Base-by-base conservation (phyloP, 2,888 invertebrate species). In the Leptopilina drosophilae region DNA sequence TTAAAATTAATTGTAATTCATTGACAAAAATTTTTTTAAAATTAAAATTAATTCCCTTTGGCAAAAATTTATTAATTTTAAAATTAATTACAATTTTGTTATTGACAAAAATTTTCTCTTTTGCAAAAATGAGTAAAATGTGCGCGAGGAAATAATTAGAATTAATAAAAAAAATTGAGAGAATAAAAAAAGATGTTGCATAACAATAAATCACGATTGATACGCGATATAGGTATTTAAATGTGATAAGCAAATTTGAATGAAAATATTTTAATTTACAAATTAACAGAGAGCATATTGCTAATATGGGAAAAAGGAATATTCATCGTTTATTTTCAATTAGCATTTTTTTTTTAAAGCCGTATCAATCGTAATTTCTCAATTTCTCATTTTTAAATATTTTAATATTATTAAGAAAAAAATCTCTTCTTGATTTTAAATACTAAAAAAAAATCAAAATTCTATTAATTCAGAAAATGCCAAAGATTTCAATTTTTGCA, bases 221-320 rank as follows among this genome's bases (percentile, higher is more conserved):
- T 42, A 66, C 8, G 8, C 8, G 8, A 42, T 42, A 7, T 42
- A 42, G 5, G 42, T 49, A 53, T 53, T 69, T 53, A 69, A 14
- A 49, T 12, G 26, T 15, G 62, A 62, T 69, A 2, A 69, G 12
- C 6, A 20, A 26, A 46, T 46, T 9, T 46, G 26, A 69, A 66
- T 66, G 49, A 11, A 20, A 69, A 56, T 56, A 40, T 73, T 53
- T 73, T 73, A 56, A 73, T 33, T 33, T 73, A 20, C 53, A 73
- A 73, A 56, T 33, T n/a, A 73, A n/a, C n/a, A 56, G 33, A 56
- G 33, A 40, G 12, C 33, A 12, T 33, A 20, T 20, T 69, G 14
- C 33, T 56, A 73, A 56, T 73, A 33, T 33, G 33, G 4, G 53
- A 8, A 20, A 53, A 53, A 53, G 12, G 14, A 69, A 12, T 33